These are phyloP conservation scores for Neelides folsomi DNA, from an alignment of 2,888 invertebrate species.

Conservation along the genomic window DNA sequence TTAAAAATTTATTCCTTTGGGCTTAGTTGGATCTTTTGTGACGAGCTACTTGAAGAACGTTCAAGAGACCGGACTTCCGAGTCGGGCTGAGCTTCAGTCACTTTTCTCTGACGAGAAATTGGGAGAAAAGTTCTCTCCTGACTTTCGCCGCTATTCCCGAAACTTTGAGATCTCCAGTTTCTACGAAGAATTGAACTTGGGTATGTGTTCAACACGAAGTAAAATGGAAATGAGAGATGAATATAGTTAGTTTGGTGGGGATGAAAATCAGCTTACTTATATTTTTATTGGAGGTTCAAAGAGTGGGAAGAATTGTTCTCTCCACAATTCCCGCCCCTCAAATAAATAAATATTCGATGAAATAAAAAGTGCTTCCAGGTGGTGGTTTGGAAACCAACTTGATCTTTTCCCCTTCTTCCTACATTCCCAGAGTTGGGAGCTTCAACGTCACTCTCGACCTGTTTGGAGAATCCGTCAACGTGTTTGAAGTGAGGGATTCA, in stretches of 20 bases:
- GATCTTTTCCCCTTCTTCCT: constrained; percentile 74
- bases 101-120: constrained; percentile 66
- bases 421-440: constrained; percentile 61
- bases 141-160: constrained; percentile 77
- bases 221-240: too few relatives aligned
- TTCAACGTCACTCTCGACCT: constrained; percentile 72
- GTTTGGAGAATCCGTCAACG: constrained; percentile 79
- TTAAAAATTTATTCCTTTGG: constrained; percentile 15
- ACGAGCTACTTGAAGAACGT: constrained; percentile 87
- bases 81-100: constrained; percentile 69
- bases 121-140: constrained; percentile 66
- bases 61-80: constrained; percentile 70
- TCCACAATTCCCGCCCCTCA: too few relatives aligned
- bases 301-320: too few relatives aligned
- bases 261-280: too few relatives aligned
- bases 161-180: constrained; percentile 80
- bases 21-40: constrained; percentile 76
- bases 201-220: constrained; percentile 38
- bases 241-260: too few relatives aligned
- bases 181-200: constrained; percentile 75
- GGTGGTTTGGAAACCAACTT: constrained; percentile 68
- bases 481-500: constrained; percentile 52
- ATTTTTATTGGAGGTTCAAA: too few relatives aligned
- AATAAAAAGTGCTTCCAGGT: constrained; percentile 39
- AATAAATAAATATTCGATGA: too few relatives aligned